These are phyloP conservation scores for Myxocyprinus asiaticus DNA, from an alignment of 2,113 vertebrate species.

Conservation along the genomic window DNA sequence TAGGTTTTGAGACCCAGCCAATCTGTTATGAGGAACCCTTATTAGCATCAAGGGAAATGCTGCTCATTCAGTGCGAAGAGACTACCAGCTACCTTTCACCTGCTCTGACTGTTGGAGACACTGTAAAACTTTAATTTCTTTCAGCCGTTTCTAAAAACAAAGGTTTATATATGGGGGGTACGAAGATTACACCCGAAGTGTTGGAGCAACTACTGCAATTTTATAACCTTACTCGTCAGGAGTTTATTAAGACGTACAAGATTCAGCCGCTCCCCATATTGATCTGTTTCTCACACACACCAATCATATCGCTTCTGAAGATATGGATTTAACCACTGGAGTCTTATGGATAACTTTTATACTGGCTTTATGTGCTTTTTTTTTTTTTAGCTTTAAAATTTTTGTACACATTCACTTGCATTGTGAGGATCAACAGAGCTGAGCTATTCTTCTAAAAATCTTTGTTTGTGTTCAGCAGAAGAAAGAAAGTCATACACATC, in stretches of 20 bases:
- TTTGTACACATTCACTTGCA: too few species aligned
- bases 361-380: too few species aligned
- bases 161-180: slow-evolving; percentile 5
- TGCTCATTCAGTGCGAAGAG: not conserved
- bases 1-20: not conserved
- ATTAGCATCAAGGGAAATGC: not conserved
- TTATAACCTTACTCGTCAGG: slow-evolving; percentile 77
- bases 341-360: too few species aligned
- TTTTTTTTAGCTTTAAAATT: too few species aligned
- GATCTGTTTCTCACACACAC: too few species aligned
- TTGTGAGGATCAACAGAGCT: too few species aligned
- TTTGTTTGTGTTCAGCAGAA: too few species aligned
- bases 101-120: not conserved
- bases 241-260: slow-evolving; percentile 79
- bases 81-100: not conserved
- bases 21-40: too few species aligned
- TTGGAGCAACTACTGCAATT: slow-evolving; percentile 71
- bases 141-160: not conserved
- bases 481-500: too few species aligned
- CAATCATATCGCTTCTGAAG: too few species aligned
- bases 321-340: too few species aligned
- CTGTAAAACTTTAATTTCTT: not conserved
- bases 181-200: slow-evolving; percentile 77
- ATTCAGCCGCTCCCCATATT: slow-evolving; percentile 79
- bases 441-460: too few species aligned